phyloP scores from a whole-genome alignment of 2,113 vertebrate genomes.

The Cyanoramphus novaezelandiae region DNA sequence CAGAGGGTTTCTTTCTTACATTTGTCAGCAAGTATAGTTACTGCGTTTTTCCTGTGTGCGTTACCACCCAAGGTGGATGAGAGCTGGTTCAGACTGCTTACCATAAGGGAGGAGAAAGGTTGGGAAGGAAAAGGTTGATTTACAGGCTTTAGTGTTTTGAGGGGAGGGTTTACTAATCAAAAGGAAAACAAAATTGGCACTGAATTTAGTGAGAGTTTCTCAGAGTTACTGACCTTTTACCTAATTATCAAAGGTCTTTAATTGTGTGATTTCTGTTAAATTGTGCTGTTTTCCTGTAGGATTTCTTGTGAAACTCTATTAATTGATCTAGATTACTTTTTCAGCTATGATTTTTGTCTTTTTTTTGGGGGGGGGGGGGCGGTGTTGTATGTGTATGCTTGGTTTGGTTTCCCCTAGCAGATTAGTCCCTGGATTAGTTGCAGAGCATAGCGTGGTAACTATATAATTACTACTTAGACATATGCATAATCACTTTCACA shows the following conservation, averaged over 20 bases:
- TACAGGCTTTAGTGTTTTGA: background rate
- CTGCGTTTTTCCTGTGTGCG: background rate
- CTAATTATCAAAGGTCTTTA: background rate
- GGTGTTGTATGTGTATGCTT: background rate
- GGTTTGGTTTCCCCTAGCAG: background rate
- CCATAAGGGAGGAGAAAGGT: background rate
- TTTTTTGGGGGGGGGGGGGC: background rate
- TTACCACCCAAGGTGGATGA: background rate
- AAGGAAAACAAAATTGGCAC: background rate
- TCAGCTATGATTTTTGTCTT: background rate
- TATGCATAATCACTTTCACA: background rate
- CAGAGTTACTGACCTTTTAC: background rate
- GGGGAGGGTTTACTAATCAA: background rate
- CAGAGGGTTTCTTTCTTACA: background rate
- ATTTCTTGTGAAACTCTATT: background rate
- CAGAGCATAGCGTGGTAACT: background rate
- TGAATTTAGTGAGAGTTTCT: background rate
- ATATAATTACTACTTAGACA: background rate
- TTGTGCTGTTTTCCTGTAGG: background rate
- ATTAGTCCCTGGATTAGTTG: background rate
- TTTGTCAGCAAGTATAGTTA: background rate
- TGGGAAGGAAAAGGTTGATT: background rate
- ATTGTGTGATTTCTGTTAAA: background rate
- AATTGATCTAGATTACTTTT: background rate
- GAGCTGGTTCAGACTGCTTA: background rate